Base-by-base conservation (phyloP, 2,888 invertebrate species). In the Strigamia transsilvanica region DNA sequence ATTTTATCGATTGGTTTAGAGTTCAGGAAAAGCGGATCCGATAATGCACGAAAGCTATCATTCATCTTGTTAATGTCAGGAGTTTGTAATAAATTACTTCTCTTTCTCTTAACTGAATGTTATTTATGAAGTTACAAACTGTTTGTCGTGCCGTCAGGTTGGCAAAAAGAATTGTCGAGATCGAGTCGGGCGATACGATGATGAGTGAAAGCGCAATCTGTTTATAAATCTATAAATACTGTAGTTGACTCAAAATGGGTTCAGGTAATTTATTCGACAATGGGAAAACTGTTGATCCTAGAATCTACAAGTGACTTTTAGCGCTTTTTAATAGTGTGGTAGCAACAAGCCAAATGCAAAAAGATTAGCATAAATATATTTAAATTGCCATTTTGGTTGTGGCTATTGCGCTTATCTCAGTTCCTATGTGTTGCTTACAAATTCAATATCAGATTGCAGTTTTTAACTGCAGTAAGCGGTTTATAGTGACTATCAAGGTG, bases 11-110 rank as follows among this genome's bases (percentile, higher is more conserved):
- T 73, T 73, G 73, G 73, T 73, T 73, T 73, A 73, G 73, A 73
- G 73, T 73, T 73, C 73, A 73, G 73, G 73, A 27, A 73, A 73
- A 73, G 73, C 73, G 73, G 73, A 73, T 27, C 73, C 73, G 73
- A 73, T 73, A 73, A 73, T 73, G 73, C n/a, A 73, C 73, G 23
- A 73, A 73, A 73, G 32, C 73, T 73, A 73, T 73, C 32, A 73
- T 73, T 73, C 73, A 73, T 73, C 73, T 73, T 73, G 73, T 73
- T 73, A 73, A 73, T 27, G 73, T 73, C 73, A 73, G 73, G 23
- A 73, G 73, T 73, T 73, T 73, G 73, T 73, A 73, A 73, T 73
- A 73, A 73, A 73, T 73, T 73, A 73, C 73, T 32, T 73, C 15
- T 27, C 32, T 32, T 73, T 73, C 32, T 32, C n/a, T 73, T 27